Evolutionary conservation across 2,888 invertebrate genomes (phyloP).

Genomic region (Phalera bucephala): DNA sequence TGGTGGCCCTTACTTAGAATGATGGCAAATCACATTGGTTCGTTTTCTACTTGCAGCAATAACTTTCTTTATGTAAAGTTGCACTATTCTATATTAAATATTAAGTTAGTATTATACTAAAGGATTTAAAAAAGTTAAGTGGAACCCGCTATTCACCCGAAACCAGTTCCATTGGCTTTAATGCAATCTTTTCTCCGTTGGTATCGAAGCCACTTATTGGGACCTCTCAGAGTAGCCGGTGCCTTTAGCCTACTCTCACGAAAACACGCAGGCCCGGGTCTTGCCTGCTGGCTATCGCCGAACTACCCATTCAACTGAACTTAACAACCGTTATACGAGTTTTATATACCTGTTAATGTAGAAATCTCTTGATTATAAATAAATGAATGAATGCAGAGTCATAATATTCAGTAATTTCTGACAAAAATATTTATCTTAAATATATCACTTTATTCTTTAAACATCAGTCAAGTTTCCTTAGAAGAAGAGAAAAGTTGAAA

Average conservation of each 20-base stretch:
- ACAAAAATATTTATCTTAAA: too few species aligned
- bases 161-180: slow-evolving; percentile 29
- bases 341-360: slow-evolving; percentile 19
- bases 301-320: slow-evolving; percentile 26
- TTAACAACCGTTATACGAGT: slow-evolving; percentile 28
- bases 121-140: slow-evolving; percentile 7
- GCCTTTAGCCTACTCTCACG: slow-evolving; percentile 3
- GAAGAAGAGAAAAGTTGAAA: slow-evolving; percentile 1
- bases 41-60: too few species aligned
- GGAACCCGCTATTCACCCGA: slow-evolving; percentile 11
- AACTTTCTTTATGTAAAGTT: too few species aligned
- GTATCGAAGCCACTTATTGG: slow-evolving; percentile 18
- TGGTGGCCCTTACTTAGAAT: too few species aligned
- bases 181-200: slow-evolving; percentile 29
- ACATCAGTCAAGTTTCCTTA: too few species aligned
- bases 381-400: slow-evolving; percentile 1
- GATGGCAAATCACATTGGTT: too few species aligned
- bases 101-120: too few species aligned
- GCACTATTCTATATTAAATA: too few species aligned
- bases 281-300: slow-evolving; percentile 12
- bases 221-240: slow-evolving; percentile 18
- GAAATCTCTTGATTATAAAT: not conserved
- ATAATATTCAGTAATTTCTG: too few species aligned
- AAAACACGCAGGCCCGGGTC: slow-evolving; percentile 17
- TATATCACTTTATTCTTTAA: too few species aligned